phyloP scores from a whole-genome alignment of 2,888 invertebrate genomes.

The Melinopterus prodromus region DNA sequence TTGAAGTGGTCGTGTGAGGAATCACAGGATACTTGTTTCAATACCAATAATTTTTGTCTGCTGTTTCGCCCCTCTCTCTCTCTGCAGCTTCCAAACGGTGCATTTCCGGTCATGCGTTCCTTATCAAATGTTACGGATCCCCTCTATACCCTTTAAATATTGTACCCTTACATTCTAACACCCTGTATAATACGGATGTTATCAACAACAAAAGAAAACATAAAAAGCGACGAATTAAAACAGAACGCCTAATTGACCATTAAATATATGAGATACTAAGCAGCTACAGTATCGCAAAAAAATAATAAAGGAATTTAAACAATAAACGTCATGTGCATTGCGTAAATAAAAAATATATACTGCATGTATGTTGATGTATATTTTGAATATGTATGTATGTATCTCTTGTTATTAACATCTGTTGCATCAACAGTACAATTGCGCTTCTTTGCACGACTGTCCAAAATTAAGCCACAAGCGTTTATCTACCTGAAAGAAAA shows the following conservation, averaged over 20 bases:
- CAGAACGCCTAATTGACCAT: constrained; percentile 12
- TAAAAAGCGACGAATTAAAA: constrained; percentile 25
- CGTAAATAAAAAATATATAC: constrained; percentile 54
- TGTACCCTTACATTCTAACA: too few relatives aligned
- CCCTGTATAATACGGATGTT: constrained; percentile 6
- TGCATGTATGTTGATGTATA: constrained; percentile 59
- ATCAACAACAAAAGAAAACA: constrained; percentile 18
- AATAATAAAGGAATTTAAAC: not conserved
- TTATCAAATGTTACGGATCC: too few relatives aligned
- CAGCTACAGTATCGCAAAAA: not conserved
- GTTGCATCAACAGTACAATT: constrained; percentile 32
- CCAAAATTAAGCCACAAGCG: not conserved
- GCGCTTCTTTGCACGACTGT: not conserved
- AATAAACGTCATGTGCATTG: constrained; percentile 54
- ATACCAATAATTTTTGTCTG: too few relatives aligned
- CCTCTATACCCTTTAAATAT: too few relatives aligned
- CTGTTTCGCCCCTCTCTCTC: too few relatives aligned
- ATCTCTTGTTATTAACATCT: constrained; percentile 50
- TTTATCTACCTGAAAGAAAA: too few relatives aligned
- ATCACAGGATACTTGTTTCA: too few relatives aligned
- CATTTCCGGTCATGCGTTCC: too few relatives aligned
- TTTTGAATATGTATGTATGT: constrained; percentile 59
- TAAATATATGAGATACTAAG: constrained; percentile 14
- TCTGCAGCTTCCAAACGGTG: too few relatives aligned
- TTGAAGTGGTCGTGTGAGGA: too few relatives aligned